Conservation (phyloP, 1,140 invertebrate species). For the Gonioctena quinquepunctata region DNA sequence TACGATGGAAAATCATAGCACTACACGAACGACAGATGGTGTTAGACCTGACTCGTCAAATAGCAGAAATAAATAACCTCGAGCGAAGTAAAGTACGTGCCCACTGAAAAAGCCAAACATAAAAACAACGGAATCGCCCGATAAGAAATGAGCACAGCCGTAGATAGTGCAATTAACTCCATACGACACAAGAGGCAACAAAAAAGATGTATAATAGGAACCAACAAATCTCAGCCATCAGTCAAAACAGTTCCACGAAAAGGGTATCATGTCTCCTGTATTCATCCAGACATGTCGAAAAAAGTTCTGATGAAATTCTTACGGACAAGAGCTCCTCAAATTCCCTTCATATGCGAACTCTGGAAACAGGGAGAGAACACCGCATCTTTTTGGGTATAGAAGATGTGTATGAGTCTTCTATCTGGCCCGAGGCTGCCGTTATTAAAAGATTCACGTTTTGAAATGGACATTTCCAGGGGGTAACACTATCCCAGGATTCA, state of each 20-base stretch:
- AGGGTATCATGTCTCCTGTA: background rate
- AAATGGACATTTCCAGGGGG: background rate
- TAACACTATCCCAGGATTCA: background rate
- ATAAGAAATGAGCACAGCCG: background rate
- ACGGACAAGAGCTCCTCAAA: background rate
- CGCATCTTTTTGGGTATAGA: background rate
- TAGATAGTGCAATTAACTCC: background rate
- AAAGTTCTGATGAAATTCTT: background rate
- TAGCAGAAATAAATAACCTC: too few relatives aligned
- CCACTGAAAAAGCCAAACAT: background rate
- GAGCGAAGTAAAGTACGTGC: too few relatives aligned
- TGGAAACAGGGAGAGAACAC: background rate
- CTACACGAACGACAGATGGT: background rate
- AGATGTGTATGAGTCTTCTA: background rate
- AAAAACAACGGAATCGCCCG: background rate
- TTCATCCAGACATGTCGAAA: background rate
- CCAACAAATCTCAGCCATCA: background rate
- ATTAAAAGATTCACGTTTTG: background rate
- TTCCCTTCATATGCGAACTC: background rate
- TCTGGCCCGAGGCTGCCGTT: background rate
- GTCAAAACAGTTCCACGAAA: background rate
- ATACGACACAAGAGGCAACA: background rate
- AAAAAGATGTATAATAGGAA: background rate
- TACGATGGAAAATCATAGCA: background rate
- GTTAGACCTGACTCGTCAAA: background rate